Evolutionary conservation across 1,140 invertebrate genomes (phyloP).

Genomic region (Ostrea denselamellosa): DNA sequence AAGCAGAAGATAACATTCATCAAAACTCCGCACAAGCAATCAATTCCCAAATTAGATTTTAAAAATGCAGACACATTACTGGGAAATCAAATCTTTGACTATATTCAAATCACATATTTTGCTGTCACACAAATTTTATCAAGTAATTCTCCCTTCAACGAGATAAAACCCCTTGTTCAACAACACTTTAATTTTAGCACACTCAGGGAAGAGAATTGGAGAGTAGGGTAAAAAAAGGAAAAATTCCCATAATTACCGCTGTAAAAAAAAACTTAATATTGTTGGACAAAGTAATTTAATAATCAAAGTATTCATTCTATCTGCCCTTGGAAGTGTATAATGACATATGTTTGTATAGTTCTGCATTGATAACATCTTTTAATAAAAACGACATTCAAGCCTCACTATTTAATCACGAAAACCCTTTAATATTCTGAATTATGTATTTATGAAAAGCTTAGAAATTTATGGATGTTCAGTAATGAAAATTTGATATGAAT

Average conservation of each 20-base stretch:
- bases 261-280: slow-evolving; percentile 27
- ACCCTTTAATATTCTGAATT: slow-evolving; percentile 36
- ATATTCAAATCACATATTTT: slow-evolving; percentile 31
- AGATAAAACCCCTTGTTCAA: slow-evolving; percentile 28
- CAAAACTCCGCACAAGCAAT: slow-evolving; percentile 14
- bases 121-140: slow-evolving; percentile 22
- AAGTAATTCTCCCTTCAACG: slow-evolving; percentile 12
- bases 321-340: slow-evolving; percentile 31
- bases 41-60: slow-evolving; percentile 33
- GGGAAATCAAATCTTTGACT: slow-evolving; percentile 33
- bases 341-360: slow-evolving; percentile 38
- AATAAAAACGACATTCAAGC: slow-evolving; percentile 35
- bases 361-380: slow-evolving; percentile 33
- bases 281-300: slow-evolving; percentile 36
- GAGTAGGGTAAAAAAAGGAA: slow-evolving; percentile 12
- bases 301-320: slow-evolving; percentile 33
- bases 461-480: slow-evolving; percentile 38
- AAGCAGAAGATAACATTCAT: slow-evolving; percentile 38
- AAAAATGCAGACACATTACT: slow-evolving; percentile 36
- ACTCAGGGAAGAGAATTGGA: slow-evolving; percentile 7
- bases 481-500: slow-evolving; percentile 40
- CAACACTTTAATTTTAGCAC: slow-evolving; percentile 24
- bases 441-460: slow-evolving; percentile 33
- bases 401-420: slow-evolving; percentile 36
- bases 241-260: slow-evolving; percentile 13